Base-by-base conservation (phyloP, 23 tunicate species). In the Ascidia mentula region DNA sequence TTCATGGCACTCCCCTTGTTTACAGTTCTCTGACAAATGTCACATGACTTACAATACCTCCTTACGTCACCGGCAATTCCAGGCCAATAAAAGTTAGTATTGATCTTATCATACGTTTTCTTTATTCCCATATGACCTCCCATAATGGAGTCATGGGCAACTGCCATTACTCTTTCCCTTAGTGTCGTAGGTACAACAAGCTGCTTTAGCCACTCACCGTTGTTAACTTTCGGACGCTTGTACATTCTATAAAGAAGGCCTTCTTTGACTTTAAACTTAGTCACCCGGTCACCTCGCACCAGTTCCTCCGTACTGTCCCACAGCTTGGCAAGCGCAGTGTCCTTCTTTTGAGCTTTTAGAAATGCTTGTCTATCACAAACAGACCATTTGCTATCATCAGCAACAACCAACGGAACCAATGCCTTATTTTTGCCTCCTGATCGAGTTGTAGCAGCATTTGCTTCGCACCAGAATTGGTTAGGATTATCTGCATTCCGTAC, bases 111-210 rank as follows among this genome's bases (percentile, higher is more conserved):
- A 42, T 9, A 15, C 8, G 87, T 83, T 37, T 83, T 84, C 39
- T 85, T 84, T 15, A 76, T 65, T 0, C 88, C 88, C 75, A 84
- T 1, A 32, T 84, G 88, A 20, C 88, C 88, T 9, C 76, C 75
- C 75, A 85, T 36, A 26, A 72, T 42, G n/a, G 78, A 45, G 32
- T 84, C 81, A 38, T 76, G 81, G 7, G 88, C 88, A 0, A 65
- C 76, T 31, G 37, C 35, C 76, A 84, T 37, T 1, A 76, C 40
- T 46, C 38, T 84, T 32, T 46, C 8, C 71, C 79, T 74, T 6
- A 74, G 18, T 39, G 18, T 8, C 6, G 31, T 35, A 36, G 78
- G 78, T 22, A 74, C 78, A 6, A 74, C 78, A 5, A 77, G 38
- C 45, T 77, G 81, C 20, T 46, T 46, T 8, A 77, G 7, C 9